Percentiles rank a stretch among this genome's conserved stretches.
phyloP scores from a whole-genome alignment of 2,888 invertebrate genomes.

The Lissocephala sabroskyi region DNA sequence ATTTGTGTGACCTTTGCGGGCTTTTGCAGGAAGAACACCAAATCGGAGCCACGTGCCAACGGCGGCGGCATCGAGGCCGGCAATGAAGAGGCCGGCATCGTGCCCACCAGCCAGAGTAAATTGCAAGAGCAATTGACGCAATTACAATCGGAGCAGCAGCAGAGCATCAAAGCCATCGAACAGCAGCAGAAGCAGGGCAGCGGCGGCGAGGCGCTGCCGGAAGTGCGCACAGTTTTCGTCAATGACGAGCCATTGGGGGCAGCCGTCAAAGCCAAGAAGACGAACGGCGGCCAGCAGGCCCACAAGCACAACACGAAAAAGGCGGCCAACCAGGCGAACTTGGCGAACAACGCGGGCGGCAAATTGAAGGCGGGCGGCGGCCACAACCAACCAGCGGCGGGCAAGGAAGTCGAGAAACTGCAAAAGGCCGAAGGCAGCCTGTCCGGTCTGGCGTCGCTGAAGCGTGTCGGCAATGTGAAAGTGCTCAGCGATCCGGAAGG shows the following conservation, averaged over 20 bases:
- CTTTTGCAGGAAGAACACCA: slow-evolving; percentile 64
- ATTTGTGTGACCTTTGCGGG: no score
- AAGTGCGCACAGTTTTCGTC: slow-evolving; percentile 49
- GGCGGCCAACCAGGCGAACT: slow-evolving; percentile 39
- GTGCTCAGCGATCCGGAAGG: slow-evolving; percentile 81
- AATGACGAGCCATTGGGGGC: slow-evolving; percentile 18
- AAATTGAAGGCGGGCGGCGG: slow-evolving; percentile 67
- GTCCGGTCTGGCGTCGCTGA: slow-evolving; percentile 84
- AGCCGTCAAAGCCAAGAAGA: slow-evolving; percentile 50
- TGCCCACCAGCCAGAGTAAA: slow-evolving; percentile 43
- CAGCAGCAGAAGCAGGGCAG: slow-evolving; percentile 23
- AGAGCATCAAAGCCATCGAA: slow-evolving; percentile 52
- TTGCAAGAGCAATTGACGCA: slow-evolving; percentile 71
- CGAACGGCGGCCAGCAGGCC: slow-evolving; percentile 30
- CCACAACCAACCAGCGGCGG: slow-evolving; percentile 51
- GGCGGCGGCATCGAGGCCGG: background rate
- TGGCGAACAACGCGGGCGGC: slow-evolving; percentile 30
- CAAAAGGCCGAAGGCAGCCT: slow-evolving; percentile 81
- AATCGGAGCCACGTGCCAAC: slow-evolving; percentile 57
- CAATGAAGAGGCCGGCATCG: slow-evolving; percentile 4
- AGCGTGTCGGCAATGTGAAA: slow-evolving; percentile 85
- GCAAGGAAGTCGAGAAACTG: slow-evolving; percentile 68
- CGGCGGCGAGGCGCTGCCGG: slow-evolving; percentile 26
- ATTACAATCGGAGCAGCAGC: slow-evolving; percentile 47
- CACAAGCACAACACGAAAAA: slow-evolving; percentile 55